Evolutionary conservation across 2,113 vertebrate species (phyloP).

Genomic region (Oreotragus oreotragus): DNA sequence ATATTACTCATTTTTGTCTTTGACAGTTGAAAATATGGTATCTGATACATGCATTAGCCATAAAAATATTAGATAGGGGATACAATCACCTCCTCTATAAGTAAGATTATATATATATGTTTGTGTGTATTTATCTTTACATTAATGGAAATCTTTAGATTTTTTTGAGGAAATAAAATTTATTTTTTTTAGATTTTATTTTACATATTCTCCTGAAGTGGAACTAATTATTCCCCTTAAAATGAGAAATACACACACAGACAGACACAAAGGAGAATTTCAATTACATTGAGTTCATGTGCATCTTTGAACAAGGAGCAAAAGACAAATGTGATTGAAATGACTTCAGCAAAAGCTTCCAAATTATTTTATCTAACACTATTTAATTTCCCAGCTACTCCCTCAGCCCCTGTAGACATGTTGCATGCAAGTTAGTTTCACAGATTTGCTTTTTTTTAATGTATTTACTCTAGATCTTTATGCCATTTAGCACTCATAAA

Average conservation of each 20-base stretch:
- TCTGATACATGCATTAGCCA: constrained; percentile 28
- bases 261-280: constrained; percentile 87
- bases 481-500: constrained; percentile 82
- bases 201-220: neutral
- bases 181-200: neutral
- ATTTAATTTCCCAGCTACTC: constrained; percentile 50
- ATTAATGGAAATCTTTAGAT: neutral
- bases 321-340: constrained; percentile 96
- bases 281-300: constrained; percentile 96
- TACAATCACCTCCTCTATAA: neutral
- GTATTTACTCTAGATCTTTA: constrained; percentile 82
- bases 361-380: constrained; percentile 29
- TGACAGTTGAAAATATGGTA: neutral
- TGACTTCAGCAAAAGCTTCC: neutral
- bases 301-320: constrained; percentile 96
- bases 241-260: neutral
- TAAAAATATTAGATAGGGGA: neutral
- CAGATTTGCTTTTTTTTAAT: constrained; percentile 75
- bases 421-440: constrained; percentile 86
- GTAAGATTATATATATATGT: neutral
- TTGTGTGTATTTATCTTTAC: neutral
- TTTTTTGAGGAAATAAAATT: neutral
- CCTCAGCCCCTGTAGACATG: constrained; percentile 75
- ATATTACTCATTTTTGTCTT: neutral
- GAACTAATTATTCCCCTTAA: neutral